Percentiles rank a stretch among this genome's conserved stretches.
phyloP scores from a whole-genome alignment of 2,797 vertebrate species.

The Gymnoscopelus braueri region DNA sequence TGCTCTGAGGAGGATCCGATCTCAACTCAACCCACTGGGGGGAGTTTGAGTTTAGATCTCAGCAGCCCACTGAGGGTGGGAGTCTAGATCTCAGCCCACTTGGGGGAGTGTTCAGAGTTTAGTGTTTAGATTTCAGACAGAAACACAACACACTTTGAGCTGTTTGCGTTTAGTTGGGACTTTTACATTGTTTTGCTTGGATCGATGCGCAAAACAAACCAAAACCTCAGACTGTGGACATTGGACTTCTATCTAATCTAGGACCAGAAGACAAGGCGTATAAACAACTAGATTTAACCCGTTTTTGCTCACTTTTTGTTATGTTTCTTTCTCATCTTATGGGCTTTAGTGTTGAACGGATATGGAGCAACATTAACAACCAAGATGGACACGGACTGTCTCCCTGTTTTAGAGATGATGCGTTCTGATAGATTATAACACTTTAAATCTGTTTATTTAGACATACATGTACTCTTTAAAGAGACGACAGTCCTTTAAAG shows the following conservation, averaged over 20 bases:
- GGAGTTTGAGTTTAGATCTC: too few species aligned
- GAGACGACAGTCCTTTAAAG: not conserved
- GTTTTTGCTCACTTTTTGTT: not conserved
- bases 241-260: not conserved
- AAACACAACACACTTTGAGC: too few species aligned
- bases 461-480: not conserved
- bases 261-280: not conserved
- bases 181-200: slow-evolving; percentile 21
- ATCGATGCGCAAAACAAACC: not conserved
- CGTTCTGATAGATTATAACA: slow-evolving; percentile 35
- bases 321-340: slow-evolving; percentile 6
- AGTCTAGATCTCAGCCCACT: slow-evolving; percentile 55
- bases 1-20: slow-evolving; percentile 55
- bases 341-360: slow-evolving; percentile 25
- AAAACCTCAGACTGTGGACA: not conserved
- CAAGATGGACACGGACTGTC: slow-evolving; percentile 64
- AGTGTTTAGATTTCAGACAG: slow-evolving; percentile 6
- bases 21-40: slow-evolving; percentile 27
- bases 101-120: not conserved
- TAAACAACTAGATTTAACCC: not conserved
- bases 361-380: slow-evolving; percentile 33
- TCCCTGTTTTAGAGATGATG: slow-evolving; percentile 39
- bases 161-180: not conserved
- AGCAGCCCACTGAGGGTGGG: too few species aligned
- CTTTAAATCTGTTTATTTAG: slow-evolving; percentile 36